Conservation (phyloP, 2,888 invertebrate species). For the Sphaerophoria taeniata region DNA sequence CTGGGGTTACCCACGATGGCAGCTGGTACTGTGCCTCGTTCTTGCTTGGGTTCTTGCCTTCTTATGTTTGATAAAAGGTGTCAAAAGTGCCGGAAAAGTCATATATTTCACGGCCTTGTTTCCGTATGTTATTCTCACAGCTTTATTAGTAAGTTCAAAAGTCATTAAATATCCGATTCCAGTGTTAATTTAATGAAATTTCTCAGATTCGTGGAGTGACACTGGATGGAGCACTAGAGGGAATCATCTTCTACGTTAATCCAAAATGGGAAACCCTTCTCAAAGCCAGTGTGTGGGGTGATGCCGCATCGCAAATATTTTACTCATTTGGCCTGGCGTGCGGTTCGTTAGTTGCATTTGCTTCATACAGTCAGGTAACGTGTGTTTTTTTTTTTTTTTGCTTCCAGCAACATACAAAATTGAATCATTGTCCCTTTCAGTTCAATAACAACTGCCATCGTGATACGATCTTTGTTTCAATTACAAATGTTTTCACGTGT, state of each 20-base stretch:
- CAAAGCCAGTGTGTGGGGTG: slow-evolving; percentile 90
- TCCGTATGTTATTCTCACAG: slow-evolving; percentile 88
- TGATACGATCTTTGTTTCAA: slow-evolving; percentile 89
- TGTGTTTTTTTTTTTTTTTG: background rate
- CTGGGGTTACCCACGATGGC: slow-evolving; percentile 91
- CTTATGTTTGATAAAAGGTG: slow-evolving; percentile 94
- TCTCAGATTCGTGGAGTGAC: slow-evolving; percentile 85
- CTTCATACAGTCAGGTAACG: slow-evolving; percentile 86
- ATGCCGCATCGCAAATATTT: slow-evolving; percentile 92
- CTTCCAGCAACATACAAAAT: background rate
- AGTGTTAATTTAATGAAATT: slow-evolving; percentile 28
- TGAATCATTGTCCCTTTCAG: slow-evolving; percentile 51
- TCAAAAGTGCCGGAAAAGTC: slow-evolving; percentile 95
- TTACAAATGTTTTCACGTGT: slow-evolving; percentile 88
- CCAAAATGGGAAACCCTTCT: slow-evolving; percentile 88
- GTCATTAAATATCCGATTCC: background rate
- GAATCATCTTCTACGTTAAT: slow-evolving; percentile 88
- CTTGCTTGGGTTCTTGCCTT: slow-evolving; percentile 93
- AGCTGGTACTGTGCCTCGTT: slow-evolving; percentile 90
- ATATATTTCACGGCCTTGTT: slow-evolving; percentile 89
- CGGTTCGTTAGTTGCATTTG: slow-evolving; percentile 89
- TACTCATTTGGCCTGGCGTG: slow-evolving; percentile 92
- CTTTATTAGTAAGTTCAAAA: slow-evolving; percentile 83
- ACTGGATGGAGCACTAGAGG: slow-evolving; percentile 88
- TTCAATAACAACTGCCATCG: slow-evolving; percentile 89